phyloP scores from a whole-genome alignment of 2,888 invertebrate genomes.

The Drosophila stalkeri region DNA sequence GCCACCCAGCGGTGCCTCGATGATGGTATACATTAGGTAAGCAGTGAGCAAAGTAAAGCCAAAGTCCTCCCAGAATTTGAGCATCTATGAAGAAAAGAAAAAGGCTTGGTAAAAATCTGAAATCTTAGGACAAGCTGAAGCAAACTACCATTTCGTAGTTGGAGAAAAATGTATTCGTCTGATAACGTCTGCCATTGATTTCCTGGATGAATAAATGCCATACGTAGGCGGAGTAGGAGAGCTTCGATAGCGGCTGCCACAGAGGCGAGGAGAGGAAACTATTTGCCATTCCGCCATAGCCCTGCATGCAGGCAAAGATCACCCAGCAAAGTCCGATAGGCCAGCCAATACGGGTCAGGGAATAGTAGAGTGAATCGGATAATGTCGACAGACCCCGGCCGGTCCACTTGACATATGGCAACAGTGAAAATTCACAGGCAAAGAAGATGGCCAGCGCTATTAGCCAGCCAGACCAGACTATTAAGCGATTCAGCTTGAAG shows the following conservation, averaged over 20 bases:
- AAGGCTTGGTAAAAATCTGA: background rate
- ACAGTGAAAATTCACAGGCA: slow-evolving; percentile 61
- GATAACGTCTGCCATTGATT: slow-evolving; percentile 51
- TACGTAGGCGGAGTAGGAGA: slow-evolving; percentile 80
- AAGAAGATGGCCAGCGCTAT: slow-evolving; percentile 45
- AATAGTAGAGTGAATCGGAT: slow-evolving; percentile 40
- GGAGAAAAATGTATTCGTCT: slow-evolving; percentile 72
- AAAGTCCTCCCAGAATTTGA: slow-evolving; percentile 78
- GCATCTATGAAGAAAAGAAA: slow-evolving; percentile 43
- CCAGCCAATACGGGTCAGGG: slow-evolving; percentile 77
- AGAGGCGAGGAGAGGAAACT: slow-evolving; percentile 75
- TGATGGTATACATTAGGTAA: slow-evolving; percentile 37
- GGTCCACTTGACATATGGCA: slow-evolving; percentile 45
- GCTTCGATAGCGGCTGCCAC: slow-evolving; percentile 79
- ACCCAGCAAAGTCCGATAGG: slow-evolving; percentile 78
- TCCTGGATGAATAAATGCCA: slow-evolving; percentile 73
- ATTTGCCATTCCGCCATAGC: slow-evolving; percentile 75
- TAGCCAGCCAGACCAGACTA: slow-evolving; percentile 45
- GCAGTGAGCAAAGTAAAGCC: slow-evolving; percentile 67
- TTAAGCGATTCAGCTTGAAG: slow-evolving; percentile 40
- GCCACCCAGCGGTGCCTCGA: slow-evolving; percentile 59
- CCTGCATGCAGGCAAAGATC: slow-evolving; percentile 80
- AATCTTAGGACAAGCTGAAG: background rate
- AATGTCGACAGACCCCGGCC: slow-evolving; percentile 23
- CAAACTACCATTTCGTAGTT: slow-evolving; percentile 72